Conservation (phyloP, 2,113 vertebrate genomes). For the human (Homo sapiens) region DNA sequence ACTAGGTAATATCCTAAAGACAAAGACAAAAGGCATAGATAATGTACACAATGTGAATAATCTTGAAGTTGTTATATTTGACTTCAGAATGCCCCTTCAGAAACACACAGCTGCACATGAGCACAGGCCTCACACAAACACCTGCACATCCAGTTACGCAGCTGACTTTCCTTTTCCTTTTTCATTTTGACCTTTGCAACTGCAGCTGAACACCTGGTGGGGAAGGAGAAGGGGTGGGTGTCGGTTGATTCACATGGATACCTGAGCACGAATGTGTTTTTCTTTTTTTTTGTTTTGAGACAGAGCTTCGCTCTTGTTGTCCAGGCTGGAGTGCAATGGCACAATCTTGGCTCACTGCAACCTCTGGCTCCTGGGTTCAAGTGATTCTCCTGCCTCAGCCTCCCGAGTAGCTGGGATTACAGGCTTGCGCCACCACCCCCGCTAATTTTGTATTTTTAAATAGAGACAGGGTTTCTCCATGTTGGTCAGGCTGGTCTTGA, state of each 20-base stretch:
- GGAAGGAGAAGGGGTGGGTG: neutral
- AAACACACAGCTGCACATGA: neutral
- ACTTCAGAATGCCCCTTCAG: neutral
- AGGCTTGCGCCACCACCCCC: too few species aligned
- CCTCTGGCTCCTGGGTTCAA: too few species aligned
- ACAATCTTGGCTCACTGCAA: too few species aligned
- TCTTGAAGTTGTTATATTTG: neutral
- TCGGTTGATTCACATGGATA: neutral
- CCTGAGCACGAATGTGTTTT: neutral
- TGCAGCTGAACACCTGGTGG: neutral
- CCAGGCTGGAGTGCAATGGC: too few species aligned
- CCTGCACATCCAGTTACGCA: neutral
- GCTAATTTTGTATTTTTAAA: too few species aligned
- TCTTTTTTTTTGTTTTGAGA: neutral
- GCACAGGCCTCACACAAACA: neutral
- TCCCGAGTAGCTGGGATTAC: too few species aligned
- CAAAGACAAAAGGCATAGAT: neutral
- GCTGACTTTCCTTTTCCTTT: slow-evolving; percentile 4
- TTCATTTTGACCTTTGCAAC: slow-evolving; percentile 12
- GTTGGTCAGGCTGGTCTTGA: too few species aligned
- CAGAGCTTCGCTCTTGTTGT: too few species aligned
- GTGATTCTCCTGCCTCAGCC: too few species aligned
- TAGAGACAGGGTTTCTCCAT: too few species aligned
- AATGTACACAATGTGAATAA: neutral
- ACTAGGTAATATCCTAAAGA: neutral